Base-by-base conservation (phyloP, 2,113 vertebrate genomes). In the Pongo pygmaeus region DNA sequence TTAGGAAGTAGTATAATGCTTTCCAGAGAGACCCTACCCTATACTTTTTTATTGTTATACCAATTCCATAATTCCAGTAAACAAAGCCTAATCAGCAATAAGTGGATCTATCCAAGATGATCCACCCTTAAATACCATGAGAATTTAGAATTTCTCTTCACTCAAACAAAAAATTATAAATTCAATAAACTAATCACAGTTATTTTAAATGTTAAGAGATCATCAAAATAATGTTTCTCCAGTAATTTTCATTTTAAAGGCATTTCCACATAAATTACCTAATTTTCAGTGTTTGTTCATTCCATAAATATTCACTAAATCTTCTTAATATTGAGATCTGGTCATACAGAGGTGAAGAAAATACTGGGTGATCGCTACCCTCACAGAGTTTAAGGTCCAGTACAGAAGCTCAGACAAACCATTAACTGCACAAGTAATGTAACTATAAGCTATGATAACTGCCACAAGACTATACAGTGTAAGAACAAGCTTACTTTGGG, bases 181-280 rank as follows among this genome's bases (percentile, higher is more conserved):
- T 96, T 67, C 70, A 95, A 89, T 93, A 92, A 96, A 81, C 2
- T 59, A 95, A 88, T 59, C 16, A 69, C 16, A 72, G 61, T 86
- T 94, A 90, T 70, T 91, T 72, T 93, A 96, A 96, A 95, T 67
- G 69, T 87, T 94, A 96, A 96, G 17, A 84, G n/a, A 91, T 72
- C 6, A 52, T 70, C 79, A 90, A 97, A 97, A 94, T 70, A 96
- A 77, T 74, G 25, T 80, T 96, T 98, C 43, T 84, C 84, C 70
- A 74, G 35, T 40, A 97, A 93, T 88, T 95, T 95, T 92, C 46
- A 94, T 91, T 61, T 92, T 75, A 92, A 96, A 97, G 88, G 38
- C 67, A 94, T 89, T 95, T 59, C 61, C 69, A 96, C 20, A 87
- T 48, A 96, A 92, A 85, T 94, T 72, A 93, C 59, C 38, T 96